Evolutionary conservation across 2,113 vertebrate genomes (phyloP).

Genomic region (Hippocampus abdominalis): DNA sequence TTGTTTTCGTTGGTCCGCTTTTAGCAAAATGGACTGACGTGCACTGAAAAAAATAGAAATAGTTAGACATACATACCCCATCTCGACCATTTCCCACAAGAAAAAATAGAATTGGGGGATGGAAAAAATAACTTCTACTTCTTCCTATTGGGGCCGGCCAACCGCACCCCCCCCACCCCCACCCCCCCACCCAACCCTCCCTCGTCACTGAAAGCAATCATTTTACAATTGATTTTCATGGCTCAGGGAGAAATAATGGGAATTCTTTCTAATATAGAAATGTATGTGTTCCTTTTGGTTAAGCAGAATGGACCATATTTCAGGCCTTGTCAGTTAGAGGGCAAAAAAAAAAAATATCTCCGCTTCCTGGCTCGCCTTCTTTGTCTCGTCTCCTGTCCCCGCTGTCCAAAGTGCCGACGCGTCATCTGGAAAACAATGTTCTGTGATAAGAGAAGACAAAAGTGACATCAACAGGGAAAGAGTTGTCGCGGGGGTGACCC

Average conservation of each 20-base stretch:
- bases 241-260: constrained; percentile 97
- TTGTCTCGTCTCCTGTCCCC: constrained; percentile 41
- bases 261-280: constrained; percentile 97
- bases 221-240: constrained; percentile 99
- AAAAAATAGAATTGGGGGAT: constrained; percentile 63
- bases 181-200: constrained; percentile 67
- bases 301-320: constrained; percentile 96
- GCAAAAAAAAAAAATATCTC: constrained; percentile 73
- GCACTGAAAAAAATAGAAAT: constrained; percentile 60
- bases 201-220: constrained; percentile 86
- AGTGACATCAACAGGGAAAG: neutral
- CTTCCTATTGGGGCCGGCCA: constrained; percentile 83
- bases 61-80: constrained; percentile 60
- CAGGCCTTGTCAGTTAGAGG: constrained; percentile 88
- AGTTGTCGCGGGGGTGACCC: neutral
- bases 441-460: neutral
- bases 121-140: constrained; percentile 72
- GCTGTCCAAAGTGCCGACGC: constrained; percentile 21
- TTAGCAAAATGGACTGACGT: constrained; percentile 11
- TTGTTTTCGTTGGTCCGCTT: neutral
- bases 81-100: constrained; percentile 70
- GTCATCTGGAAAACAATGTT: constrained; percentile 64
- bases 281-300: constrained; percentile 98
- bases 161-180: constrained; percentile 73
- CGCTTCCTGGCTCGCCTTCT: constrained; percentile 64